Evolutionary conservation across 2,113 vertebrate species (phyloP).

Genomic region (Alouatta palliata): DNA sequence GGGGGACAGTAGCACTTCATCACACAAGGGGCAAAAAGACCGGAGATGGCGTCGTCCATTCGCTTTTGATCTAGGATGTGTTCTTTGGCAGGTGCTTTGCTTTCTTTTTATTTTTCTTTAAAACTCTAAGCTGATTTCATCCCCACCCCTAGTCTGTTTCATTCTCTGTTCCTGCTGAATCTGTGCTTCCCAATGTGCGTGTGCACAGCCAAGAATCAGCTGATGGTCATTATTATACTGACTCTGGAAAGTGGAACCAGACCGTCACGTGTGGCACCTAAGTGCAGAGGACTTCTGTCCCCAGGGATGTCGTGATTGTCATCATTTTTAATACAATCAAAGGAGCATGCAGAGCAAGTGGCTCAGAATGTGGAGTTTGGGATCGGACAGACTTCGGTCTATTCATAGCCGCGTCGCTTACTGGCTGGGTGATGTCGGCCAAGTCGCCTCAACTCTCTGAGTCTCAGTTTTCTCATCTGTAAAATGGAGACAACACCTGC

Average conservation of each 20-base stretch:
- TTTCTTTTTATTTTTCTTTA: background rate
- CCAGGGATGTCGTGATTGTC: background rate
- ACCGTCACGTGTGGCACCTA: background rate
- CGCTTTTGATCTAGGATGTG: background rate
- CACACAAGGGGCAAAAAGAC: rapidly evolving
- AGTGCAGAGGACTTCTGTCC: background rate
- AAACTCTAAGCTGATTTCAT: background rate
- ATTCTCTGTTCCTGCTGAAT: background rate
- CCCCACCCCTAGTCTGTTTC: background rate
- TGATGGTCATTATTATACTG: rapidly evolving
- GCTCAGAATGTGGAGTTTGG: background rate
- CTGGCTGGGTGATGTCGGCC: too few relatives aligned
- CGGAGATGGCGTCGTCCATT: rapidly evolving
- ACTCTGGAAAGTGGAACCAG: background rate
- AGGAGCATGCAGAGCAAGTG: too few relatives aligned
- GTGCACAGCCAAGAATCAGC: too few relatives aligned
- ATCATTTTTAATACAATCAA: background rate
- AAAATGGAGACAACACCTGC: background rate
- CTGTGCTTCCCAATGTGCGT: background rate
- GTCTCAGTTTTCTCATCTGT: background rate
- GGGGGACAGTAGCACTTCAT: background rate
- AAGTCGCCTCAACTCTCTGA: background rate
- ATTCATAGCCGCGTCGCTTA: background rate
- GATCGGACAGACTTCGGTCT: background rate
- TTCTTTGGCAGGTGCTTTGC: background rate